A percentile compares a stretch with the other conserved stretches of the same genome.
Evolutionary conservation across 2,888 invertebrate genomes (phyloP).

Genomic region (Trisateles emortualis): DNA sequence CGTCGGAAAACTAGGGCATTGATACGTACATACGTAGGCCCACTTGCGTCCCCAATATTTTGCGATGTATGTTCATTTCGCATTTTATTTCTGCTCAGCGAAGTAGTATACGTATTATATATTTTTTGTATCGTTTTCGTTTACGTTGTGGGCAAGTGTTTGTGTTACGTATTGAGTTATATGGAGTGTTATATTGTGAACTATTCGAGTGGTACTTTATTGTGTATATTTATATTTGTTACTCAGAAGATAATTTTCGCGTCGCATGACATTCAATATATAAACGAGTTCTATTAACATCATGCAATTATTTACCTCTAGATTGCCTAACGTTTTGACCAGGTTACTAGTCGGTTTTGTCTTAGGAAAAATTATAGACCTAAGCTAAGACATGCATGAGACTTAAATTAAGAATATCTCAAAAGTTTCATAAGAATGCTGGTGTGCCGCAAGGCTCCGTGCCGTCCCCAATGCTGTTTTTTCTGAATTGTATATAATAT

Average conservation of each 20-base stretch:
- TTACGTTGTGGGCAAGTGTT: conserved; percentile 32
- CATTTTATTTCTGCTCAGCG: conserved; percentile 44
- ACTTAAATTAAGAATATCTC: too few species aligned
- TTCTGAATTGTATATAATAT: too few species aligned
- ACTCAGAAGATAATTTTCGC: not conserved
- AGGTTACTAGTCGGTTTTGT: too few species aligned
- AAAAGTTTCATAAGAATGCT: too few species aligned
- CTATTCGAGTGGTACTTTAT: conserved; percentile 8
- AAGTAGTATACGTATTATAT: conserved; percentile 37
- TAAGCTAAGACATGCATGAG: too few species aligned
- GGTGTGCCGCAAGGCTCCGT: too few species aligned
- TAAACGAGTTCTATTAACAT: too few species aligned
- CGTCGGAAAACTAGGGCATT: conserved; percentile 64
- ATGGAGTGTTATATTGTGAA: conserved; percentile 21
- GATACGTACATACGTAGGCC: conserved; percentile 50
- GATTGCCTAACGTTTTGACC: too few species aligned
- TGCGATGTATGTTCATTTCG: conserved; percentile 52
- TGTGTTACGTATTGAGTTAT: conserved; percentile 38
- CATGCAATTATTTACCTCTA: too few species aligned
- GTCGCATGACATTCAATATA: too few species aligned
- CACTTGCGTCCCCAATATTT: conserved; percentile 46
- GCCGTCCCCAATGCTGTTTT: too few species aligned
- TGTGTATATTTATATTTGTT: not conserved
- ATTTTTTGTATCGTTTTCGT: conserved; percentile 22
- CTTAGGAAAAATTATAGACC: too few species aligned